Base-by-base conservation (phyloP, 2,888 invertebrate species). In the Philhelius pedissequus region DNA sequence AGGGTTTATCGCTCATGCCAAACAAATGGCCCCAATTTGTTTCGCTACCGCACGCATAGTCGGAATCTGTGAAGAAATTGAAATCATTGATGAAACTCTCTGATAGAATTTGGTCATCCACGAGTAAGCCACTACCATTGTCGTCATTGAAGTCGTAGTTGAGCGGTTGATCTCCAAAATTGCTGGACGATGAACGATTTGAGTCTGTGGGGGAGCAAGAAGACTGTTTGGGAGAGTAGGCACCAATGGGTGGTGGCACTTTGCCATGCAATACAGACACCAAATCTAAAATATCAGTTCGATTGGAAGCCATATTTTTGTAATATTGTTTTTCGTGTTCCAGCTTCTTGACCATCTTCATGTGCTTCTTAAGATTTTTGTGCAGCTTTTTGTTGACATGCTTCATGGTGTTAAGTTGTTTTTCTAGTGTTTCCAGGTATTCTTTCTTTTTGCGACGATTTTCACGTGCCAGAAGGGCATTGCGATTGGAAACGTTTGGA, bases 381-480 rank as follows among this genome's bases (percentile, higher is more conserved):
- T 90, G 88, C n/a, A 94, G 89, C 9, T 91, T 91, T 73, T 91
- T 91, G 87, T 93, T 94, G 27, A 92, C 92, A 8, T 87, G 88
- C 48, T 92, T 92, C 32, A 92, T 90, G 11, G 90, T 88, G 0
- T 90, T 87, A 0, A 94, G 88, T 83, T 93, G 92, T 30, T 90
- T 91, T 88, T 94, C 94, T 15, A 94, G 90, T 15, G 91, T 92
- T 75, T 93, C 92, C 20, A 94, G 87, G 87, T 94, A 93, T 35
- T 92, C 92, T 88, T 94, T 94, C 87, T 94, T 94, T 52, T 92
- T 93, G 2, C 93, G 92, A 1, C 94, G 92, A 88, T 94, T 94
- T 87, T 94, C 93, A 3, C 94, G 90, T 1, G 94, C 94, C 90
- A 94, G 92, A 35, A 94, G 87, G 0, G 94, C 94, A 89, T 94